Conservation (phyloP, 2,888 invertebrate genomes). For the Urechis unicinctus region DNA sequence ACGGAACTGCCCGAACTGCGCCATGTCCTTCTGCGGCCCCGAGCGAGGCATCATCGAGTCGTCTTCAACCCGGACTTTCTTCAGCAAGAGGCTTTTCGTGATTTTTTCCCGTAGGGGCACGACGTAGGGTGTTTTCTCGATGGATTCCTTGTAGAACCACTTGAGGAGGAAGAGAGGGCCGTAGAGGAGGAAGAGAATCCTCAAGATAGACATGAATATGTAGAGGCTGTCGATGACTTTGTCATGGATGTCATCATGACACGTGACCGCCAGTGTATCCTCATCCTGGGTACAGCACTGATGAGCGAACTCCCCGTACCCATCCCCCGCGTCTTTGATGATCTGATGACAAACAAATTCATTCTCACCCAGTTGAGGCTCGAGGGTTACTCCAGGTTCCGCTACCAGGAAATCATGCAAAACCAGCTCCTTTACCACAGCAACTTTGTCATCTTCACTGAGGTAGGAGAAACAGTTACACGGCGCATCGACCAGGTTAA, state of each 20-base stretch:
- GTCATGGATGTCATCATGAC: conserved; percentile 29
- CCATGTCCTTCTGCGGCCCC: background rate
- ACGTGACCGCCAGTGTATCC: conserved; percentile 12
- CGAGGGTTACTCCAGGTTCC: background rate
- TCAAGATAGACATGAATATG: conserved; percentile 31
- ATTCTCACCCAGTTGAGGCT: background rate
- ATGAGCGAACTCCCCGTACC: conserved; percentile 31
- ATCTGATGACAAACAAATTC: conserved; percentile 25
- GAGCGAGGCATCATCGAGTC: background rate
- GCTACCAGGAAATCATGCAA: background rate
- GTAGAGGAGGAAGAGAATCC: conserved; percentile 36
- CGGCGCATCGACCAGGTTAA: background rate
- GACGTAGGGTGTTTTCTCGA: conserved; percentile 39
- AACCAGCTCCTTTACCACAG: background rate
- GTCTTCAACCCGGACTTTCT: conserved; percentile 8
- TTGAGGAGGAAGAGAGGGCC: conserved; percentile 36
- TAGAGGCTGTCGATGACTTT: conserved; percentile 37
- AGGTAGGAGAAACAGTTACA: background rate
- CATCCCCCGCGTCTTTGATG: conserved; percentile 22
- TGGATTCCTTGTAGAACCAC: conserved; percentile 35
- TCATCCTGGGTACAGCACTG: conserved; percentile 26
- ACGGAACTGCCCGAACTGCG: background rate
- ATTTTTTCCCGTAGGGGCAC: conserved; percentile 18
- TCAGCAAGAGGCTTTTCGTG: conserved; percentile 20
- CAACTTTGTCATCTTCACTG: background rate